Evolutionary conservation across 2,113 vertebrate genomes (phyloP), one percentile per base, ranked within the genome.

Genomic region (Zingel zingel): DNA sequence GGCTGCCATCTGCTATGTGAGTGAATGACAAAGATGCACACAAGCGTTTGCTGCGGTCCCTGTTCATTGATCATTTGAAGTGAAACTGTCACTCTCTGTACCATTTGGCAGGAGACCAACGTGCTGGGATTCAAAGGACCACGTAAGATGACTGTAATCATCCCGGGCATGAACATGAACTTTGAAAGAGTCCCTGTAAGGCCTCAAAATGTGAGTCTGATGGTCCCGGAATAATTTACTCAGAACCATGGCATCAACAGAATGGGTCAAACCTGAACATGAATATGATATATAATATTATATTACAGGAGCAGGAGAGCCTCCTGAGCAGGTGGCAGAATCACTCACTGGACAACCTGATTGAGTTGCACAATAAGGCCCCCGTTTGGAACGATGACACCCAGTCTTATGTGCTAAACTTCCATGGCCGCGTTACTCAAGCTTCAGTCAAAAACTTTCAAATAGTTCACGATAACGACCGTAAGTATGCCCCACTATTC

Each of bases 371-470:
- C 94, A 99, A 99, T 87, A 99, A 99, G 84, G 97, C 98, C 19
- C 98, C 98, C 0, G 97, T 99, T 77, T 99, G 98, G 98, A 99
- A 98, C 0, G 97, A 99, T 1, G 98, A 99, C 93, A 99, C 97
- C 0, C 98, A 99, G 81, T 99, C 97, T 0, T 99, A 99, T 0
- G 97, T 99, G 88, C 95, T 99, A 15, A 99, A 99, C 90, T 99
- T 99, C 92, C 97, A 98, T 3, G 98, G 98, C 10, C 96, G 98
- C 6, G 98, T 99, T 68, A 99, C 98, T 0, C 98, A 99, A 85
- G 98, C 98, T 0, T 99, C 98, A 0, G 98, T 99, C 86, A 99
- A 99, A 92, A 99, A 99, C 95, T 99, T 99, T 81, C 98, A 99
- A 91, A 99, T 99, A 6, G 98, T 99, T 73, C 98, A 99, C 10